phyloP scores from a whole-genome alignment of 2,888 invertebrate genomes.

The Phaedon cochleariae region DNA sequence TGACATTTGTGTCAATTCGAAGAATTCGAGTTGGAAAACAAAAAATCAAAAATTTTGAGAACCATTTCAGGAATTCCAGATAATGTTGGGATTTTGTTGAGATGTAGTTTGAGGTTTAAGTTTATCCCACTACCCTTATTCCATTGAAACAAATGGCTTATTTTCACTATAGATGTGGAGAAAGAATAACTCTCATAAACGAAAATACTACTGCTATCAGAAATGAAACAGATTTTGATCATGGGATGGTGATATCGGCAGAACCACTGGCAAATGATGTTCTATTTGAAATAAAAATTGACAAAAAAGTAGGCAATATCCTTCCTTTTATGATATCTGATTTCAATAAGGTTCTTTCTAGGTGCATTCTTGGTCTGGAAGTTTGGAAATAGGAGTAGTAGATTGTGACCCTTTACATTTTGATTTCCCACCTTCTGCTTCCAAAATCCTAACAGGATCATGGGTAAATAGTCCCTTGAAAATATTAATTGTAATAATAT shows the following conservation, averaged over 20 bases:
- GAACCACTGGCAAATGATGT: slow-evolving; percentile 83
- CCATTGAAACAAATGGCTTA: slow-evolving; percentile 62
- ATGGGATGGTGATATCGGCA: slow-evolving; percentile 85
- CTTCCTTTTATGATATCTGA: neutral
- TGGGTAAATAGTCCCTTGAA: slow-evolving; percentile 69
- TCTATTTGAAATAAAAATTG: slow-evolving; percentile 86
- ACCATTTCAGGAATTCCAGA: too few species aligned
- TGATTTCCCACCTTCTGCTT: slow-evolving; percentile 78
- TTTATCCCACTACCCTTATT: too few species aligned
- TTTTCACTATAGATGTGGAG: slow-evolving; percentile 85
- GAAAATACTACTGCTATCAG: slow-evolving; percentile 84
- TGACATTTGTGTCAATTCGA: too few species aligned
- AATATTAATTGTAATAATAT: neutral
- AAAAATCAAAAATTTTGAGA: too few species aligned
- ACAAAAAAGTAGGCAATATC: slow-evolving; percentile 84
- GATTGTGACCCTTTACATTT: slow-evolving; percentile 73
- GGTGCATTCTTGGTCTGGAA: slow-evolving; percentile 84
- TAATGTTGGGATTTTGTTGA: too few species aligned
- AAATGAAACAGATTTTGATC: slow-evolving; percentile 84
- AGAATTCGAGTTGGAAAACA: too few species aligned
- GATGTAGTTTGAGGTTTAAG: too few species aligned
- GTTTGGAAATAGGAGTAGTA: slow-evolving; percentile 79
- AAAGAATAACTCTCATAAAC: slow-evolving; percentile 83
- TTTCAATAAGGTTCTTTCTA: slow-evolving; percentile 55
- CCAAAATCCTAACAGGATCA: slow-evolving; percentile 80